Conservation (phyloP, 2,888 invertebrate genomes). For the Lochmaea capreae region DNA sequence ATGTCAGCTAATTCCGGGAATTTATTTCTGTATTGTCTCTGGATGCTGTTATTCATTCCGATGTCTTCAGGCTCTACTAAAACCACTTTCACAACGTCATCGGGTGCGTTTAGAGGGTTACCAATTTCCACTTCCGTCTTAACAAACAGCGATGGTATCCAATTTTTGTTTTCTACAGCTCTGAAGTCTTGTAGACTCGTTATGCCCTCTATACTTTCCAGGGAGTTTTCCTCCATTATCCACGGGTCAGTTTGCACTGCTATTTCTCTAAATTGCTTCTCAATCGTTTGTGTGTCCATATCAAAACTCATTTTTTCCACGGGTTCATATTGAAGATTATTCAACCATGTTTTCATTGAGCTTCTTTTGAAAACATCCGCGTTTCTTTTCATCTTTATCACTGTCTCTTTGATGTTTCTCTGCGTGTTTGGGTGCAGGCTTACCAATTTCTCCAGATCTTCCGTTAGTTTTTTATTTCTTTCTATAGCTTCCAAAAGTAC, state of each 20-base stretch:
- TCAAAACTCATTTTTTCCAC: slow-evolving; percentile 14
- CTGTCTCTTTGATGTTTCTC: slow-evolving; percentile 8
- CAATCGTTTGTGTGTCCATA: slow-evolving; percentile 3
- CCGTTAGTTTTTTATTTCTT: background rate
- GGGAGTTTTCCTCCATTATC: background rate
- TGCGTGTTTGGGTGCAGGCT: slow-evolving; percentile 4
- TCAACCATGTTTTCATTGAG: slow-evolving; percentile 2
- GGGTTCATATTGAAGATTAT: slow-evolving; percentile 10
- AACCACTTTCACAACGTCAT: slow-evolving; percentile 26
- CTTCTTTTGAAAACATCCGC: slow-evolving; percentile 1
- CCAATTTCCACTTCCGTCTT: slow-evolving; percentile 15
- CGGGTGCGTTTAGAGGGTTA: slow-evolving; percentile 7
- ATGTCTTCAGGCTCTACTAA: slow-evolving; percentile 32
- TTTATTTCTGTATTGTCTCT: slow-evolving; percentile 32
- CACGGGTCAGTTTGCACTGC: slow-evolving; percentile 1
- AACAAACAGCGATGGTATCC: background rate
- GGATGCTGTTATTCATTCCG: slow-evolving; percentile 29
- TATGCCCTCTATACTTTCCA: background rate
- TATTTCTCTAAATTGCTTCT: slow-evolving; percentile 15
- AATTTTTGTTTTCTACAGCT: background rate
- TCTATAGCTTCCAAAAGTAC: slow-evolving; percentile 7
- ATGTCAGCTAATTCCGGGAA: slow-evolving; percentile 26
- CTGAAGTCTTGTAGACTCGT: background rate
- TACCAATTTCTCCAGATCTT: slow-evolving; percentile 2
- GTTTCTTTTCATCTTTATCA: background rate